A percentile compares a stretch with the other conserved stretches of the same genome.
Evolutionary conservation across 2,888 invertebrate species (phyloP).

Genomic region (Thymelicus sylvestris): DNA sequence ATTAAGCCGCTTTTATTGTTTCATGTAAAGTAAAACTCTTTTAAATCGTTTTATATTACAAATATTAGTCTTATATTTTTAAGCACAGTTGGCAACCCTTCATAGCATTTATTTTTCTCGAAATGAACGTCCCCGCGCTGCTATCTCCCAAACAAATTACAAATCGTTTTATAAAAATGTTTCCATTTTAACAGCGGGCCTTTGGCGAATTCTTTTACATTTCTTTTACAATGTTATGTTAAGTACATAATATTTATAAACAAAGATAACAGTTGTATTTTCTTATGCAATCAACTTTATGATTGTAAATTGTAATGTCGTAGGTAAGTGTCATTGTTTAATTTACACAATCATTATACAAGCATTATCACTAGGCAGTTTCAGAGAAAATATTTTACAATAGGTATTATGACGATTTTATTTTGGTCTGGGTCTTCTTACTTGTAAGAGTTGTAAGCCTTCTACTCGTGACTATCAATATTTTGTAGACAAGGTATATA

Average conservation of each 20-base stretch:
- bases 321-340: neutral
- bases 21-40: neutral
- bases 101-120: constrained; percentile 33
- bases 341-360: neutral
- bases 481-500: no score
- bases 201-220: constrained; percentile 29
- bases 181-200: constrained; percentile 34
- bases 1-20: no score
- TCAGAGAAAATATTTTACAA: neutral
- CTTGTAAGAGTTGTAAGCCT: no score
- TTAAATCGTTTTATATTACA: neutral
- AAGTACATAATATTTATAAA: neutral
- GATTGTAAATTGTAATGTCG: neutral
- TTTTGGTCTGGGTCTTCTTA: no score
- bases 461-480: no score
- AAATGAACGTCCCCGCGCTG: constrained; percentile 31
- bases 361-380: neutral
- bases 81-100: constrained; percentile 20
- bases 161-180: constrained; percentile 38
- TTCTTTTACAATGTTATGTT: constrained; percentile 10
- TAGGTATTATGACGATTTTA: neutral
- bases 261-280: constrained; percentile 1
- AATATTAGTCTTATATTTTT: neutral
- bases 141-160: constrained; percentile 37
- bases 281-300: neutral